Evolutionary conservation across 2,113 vertebrate species (phyloP).

Genomic region (Neodontobutis hainanensis): DNA sequence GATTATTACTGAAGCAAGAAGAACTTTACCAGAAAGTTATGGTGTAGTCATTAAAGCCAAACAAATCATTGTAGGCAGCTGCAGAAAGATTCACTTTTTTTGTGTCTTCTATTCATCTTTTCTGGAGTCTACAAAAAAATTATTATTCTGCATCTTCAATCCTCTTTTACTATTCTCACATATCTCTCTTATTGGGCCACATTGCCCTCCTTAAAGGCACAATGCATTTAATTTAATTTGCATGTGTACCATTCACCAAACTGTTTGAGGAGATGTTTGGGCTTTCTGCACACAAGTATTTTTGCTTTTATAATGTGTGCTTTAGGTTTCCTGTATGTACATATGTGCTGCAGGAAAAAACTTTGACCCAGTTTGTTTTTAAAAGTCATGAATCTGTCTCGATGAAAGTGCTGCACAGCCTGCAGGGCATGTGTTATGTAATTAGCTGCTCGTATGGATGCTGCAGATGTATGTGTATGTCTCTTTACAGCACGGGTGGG

Average conservation of each 20-base stretch:
- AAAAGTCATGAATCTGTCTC: slow-evolving; percentile 10
- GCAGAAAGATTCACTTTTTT: background rate
- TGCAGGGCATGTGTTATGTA: slow-evolving; percentile 63
- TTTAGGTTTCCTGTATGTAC: background rate
- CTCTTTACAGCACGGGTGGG: slow-evolving; percentile 38
- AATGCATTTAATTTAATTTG: too few species aligned
- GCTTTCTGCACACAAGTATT: background rate
- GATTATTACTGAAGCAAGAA: background rate
- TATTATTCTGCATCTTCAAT: too few species aligned
- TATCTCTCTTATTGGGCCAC: too few species aligned
- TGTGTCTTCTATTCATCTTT: too few species aligned
- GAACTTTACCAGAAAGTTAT: background rate
- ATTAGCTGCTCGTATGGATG: slow-evolving; percentile 64
- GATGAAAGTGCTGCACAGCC: slow-evolving; percentile 41
- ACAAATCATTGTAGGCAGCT: background rate
- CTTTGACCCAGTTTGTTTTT: slow-evolving; percentile 4
- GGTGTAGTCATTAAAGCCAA: background rate
- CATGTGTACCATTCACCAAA: too few species aligned
- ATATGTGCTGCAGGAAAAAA: background rate
- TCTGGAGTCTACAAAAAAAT: too few species aligned
- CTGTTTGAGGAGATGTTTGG: too few species aligned
- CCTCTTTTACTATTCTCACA: too few species aligned
- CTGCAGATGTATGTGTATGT: slow-evolving; percentile 56
- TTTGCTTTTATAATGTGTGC: background rate
- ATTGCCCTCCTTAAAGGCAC: too few species aligned